Percentiles rank a stretch among this genome's conserved stretches.
These are phyloP conservation scores for Matsumurasca onukii DNA, from an alignment of 1,140 invertebrate genomes.

Conservation along the genomic window DNA sequence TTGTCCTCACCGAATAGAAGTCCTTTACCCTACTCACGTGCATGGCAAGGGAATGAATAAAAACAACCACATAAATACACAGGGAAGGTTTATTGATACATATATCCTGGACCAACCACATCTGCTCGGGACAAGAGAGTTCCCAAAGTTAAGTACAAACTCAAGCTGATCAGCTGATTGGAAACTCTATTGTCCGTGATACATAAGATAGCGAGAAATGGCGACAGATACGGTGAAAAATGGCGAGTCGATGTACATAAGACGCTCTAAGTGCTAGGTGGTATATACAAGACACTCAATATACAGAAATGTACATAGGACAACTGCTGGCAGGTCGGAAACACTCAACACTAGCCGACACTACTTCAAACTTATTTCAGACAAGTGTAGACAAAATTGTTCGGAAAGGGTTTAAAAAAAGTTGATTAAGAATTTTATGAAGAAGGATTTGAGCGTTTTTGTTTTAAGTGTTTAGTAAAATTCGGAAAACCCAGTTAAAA, in stretches of 20 bases:
- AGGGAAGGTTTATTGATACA: slow-evolving; percentile 23
- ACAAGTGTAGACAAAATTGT: no score
- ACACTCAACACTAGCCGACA: no score
- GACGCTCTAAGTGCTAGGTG: slow-evolving; percentile 10
- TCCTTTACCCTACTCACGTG: no score
- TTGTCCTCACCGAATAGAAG: no score
- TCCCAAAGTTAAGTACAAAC: background rate
- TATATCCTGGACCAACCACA: slow-evolving; percentile 11
- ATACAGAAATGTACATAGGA: slow-evolving; percentile 12
- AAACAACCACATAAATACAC: slow-evolving; percentile 10
- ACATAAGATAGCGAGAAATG: background rate
- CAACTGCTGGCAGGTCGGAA: background rate
- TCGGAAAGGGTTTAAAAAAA: no score
- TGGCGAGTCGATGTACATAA: slow-evolving; percentile 25
- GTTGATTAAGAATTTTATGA: no score
- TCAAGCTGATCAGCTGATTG: background rate
- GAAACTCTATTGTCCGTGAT: slow-evolving; percentile 6
- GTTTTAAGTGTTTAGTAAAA: no score
- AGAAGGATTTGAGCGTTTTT: no score
- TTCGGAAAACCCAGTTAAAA: no score
- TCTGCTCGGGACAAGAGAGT: slow-evolving; percentile 7
- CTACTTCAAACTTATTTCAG: no score
- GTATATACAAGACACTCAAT: background rate
- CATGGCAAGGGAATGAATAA: slow-evolving; percentile 8
- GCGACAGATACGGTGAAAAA: slow-evolving; percentile 24